Evolutionary conservation across 1,140 invertebrate genomes (phyloP), one percentile per base, ranked within the genome.

Genomic region (Lysiphlebus fabarum): DNA sequence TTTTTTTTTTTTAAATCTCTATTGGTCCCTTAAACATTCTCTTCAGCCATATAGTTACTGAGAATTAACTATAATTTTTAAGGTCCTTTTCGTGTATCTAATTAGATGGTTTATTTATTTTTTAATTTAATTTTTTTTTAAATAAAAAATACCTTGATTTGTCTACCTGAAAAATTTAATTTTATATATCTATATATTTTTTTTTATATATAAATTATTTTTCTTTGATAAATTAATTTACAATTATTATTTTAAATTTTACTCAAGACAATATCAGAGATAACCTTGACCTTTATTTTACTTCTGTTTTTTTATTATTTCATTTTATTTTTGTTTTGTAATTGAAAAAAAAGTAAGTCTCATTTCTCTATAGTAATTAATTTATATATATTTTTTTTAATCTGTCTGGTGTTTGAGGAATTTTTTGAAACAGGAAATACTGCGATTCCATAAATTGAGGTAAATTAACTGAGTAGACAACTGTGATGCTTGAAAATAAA

Each of bases 391-490:
- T 26, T 26, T 26, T 26, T 26, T 26, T 26, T 26, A 1, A 26
- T 26, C 2, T 10, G 44, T 42, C 14, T 48, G 26, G 59, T 58
- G 37, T 55, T 43, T 11, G 47, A 33, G 58, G 58, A 62, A 41
- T 64, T 62, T 61, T 58, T 56, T 60, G 65, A 50, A 42, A 55
- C 65, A 68, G 71, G 71, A 73, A 73, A 73, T 66, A 64, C 63
- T 72, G 17, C 17, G 17, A 73, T 73, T 73, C 70, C 69, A 67
- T 70, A 73, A 72, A 73, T 73, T 71, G 70, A 72, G 66, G 69
- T 70, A 73, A 73, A 73, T 73, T 73, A 72, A 55, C 57, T 53
- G 51, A 63, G 64, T 61, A 66, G 67, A 72, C 69, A 61, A 59
- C 56, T 51, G 53, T 57, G 48, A n/a, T n/a, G 40, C 59, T 26